Conservation (phyloP, 2,888 invertebrate genomes). For the Coenonympha glycerion region DNA sequence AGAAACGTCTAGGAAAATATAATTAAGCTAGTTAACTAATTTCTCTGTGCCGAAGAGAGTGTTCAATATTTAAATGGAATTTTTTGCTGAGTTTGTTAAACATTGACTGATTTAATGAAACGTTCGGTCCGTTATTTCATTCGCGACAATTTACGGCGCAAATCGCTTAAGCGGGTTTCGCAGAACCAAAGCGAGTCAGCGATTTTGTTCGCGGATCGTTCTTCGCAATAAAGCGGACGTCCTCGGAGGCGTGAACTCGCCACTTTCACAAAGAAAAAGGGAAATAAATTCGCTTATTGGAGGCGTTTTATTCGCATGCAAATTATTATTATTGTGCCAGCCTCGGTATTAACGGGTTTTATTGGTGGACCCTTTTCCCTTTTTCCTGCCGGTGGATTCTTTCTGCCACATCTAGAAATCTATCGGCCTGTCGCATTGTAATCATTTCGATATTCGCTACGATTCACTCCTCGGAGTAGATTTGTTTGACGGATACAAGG, state of each 20-base stretch:
- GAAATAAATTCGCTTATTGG: slow-evolving; percentile 31
- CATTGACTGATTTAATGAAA: background rate
- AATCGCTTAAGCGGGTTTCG: slow-evolving; percentile 2
- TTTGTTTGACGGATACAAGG: slow-evolving; percentile 24
- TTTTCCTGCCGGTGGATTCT: slow-evolving; percentile 18
- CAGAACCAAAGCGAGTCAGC: slow-evolving; percentile 10
- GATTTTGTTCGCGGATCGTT: slow-evolving; percentile 21
- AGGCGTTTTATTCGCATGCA: slow-evolving; percentile 33
- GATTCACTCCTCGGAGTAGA: slow-evolving; percentile 26
- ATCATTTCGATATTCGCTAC: slow-evolving; percentile 27
- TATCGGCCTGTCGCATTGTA: slow-evolving; percentile 25
- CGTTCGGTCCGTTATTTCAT: background rate
- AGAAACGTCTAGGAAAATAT: background rate
- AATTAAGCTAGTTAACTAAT: background rate
- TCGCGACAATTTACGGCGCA: background rate
- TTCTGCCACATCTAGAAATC: slow-evolving; percentile 14
- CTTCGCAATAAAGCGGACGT: slow-evolving; percentile 21
- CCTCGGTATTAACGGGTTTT: slow-evolving; percentile 31
- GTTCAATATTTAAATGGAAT: background rate
- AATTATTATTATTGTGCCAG: slow-evolving; percentile 34
- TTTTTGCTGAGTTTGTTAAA: background rate
- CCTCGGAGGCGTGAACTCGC: slow-evolving; percentile 24
- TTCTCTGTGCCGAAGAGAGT: background rate
- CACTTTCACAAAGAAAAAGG: slow-evolving; percentile 22
- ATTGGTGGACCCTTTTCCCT: slow-evolving; percentile 25